Evolutionary conservation across 2,113 vertebrate species (phyloP), one percentile per base, ranked within the genome.

Genomic region (Entosphenus tridentatus): DNA sequence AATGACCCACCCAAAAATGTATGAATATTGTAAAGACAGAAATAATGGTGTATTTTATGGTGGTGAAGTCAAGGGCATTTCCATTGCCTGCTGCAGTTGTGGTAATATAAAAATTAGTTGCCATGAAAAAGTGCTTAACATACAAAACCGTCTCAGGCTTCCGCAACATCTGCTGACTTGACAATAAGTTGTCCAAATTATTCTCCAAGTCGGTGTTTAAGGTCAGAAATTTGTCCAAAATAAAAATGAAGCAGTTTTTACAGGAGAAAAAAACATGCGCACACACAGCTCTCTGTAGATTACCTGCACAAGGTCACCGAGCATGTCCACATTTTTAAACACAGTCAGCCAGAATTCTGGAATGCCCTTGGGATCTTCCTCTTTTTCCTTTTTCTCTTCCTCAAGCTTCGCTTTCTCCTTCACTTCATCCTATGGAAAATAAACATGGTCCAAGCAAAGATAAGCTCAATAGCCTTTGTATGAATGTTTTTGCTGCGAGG

Each of bases 311-410:
- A 95, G 80, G 76, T 97, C 92, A 70, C 86, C 88, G 71, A 97
- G 82, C 88, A 98, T 91, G 75, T 96, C 91, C 75, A 95, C 90
- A 3, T 86, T 95, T 76, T 85, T 89, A 75, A 98, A 97, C 77
- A 98, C 87, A 68, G 89, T 93, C 58, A 95, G 86, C 93, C 93
- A 98, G 79, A 98, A 98, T 73, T 93, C 92, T 1, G 92, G 93
- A 69, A 98, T 88, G 74, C 93, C 92, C 78, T 82, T 92, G 55
- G 84, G 79, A 72, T 83, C 82, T 69, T 83, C 78, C 71, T 83
- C 82, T 72, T 83, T 39, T 11, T 65, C 62, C 62, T 65, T 18
- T 65, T 65, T 65, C 8, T 83, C 82, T 69, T 83, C 78, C 71
- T 83, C 82, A 72, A 83, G 81, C 1, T 72, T 73, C 1, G 79